Percentiles rank a stretch among this genome's conserved stretches.
These are phyloP conservation scores for Gephyroberyx darwinii DNA, from an alignment of 2,797 vertebrate genomes.

Conservation along the genomic window DNA sequence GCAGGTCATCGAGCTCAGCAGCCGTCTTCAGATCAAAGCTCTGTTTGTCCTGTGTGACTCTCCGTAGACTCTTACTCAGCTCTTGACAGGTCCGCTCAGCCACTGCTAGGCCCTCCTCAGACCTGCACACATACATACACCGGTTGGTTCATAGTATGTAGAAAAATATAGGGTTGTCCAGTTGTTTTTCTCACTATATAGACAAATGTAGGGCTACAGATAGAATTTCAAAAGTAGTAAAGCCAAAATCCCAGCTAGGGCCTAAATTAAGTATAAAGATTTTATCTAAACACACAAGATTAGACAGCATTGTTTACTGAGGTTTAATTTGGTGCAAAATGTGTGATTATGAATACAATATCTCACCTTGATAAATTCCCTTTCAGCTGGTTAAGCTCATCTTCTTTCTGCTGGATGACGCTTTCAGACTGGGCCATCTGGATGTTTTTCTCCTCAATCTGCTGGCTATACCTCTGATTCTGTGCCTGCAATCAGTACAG, in stretches of 20 bases:
- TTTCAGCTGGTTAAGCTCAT: conserved; percentile 83
- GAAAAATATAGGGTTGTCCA: neutral
- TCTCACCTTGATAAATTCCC: conserved; percentile 86
- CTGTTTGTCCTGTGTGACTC: conserved; percentile 82
- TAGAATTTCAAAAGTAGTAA: neutral
- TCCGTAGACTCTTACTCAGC: conserved; percentile 83
- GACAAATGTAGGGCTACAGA: conserved; percentile 1
- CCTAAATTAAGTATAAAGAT: conserved; percentile 35
- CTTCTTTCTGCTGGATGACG: conserved; percentile 82
- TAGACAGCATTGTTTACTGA: conserved; percentile 41
- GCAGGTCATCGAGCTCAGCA: conserved; percentile 93
- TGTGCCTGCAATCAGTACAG: conserved; percentile 77
- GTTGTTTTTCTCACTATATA: neutral
- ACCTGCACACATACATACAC: conserved; percentile 71
- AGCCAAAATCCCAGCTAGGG: neutral
- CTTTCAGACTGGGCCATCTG: conserved; percentile 83
- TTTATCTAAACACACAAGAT: conserved; percentile 42
- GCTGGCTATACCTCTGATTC: conserved; percentile 78
- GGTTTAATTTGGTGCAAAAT: conserved; percentile 62
- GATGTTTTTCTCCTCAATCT: conserved; percentile 82
- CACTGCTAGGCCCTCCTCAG: conserved; percentile 81
- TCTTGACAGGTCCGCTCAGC: conserved; percentile 82
- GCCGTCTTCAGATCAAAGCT: conserved; percentile 84
- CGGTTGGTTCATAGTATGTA: neutral
- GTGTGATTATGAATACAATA: conserved; percentile 65